Base-by-base conservation (phyloP, 2,797 vertebrate genomes). In the Anomalospiza imberbis region DNA sequence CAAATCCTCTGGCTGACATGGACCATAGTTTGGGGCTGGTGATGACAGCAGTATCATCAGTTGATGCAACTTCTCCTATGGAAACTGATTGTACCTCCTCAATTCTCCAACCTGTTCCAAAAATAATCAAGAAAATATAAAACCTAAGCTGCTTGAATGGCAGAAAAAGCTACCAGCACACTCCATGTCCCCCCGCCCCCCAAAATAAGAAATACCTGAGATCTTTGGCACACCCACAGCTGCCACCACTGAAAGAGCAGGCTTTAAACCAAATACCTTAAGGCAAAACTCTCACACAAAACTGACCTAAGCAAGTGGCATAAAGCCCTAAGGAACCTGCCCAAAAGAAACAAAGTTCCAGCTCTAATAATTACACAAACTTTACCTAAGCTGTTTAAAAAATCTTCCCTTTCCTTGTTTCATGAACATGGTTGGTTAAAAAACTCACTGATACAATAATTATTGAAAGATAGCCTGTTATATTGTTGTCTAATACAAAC, bases 171-270 rank as follows among this genome's bases (percentile, higher is more conserved):
- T 58, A 12, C 36, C 58, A 58, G 51, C 11, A 31, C 25, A 6
- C 5, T 25, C 13, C 2, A 15, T 7, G 6, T 5, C 7, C 1
- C 2, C 2, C 6, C 4, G 5, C 9, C 5, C 40, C 40, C 6
- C 4, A 31, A 42, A 21, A 5, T 34, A 24, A 31, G 8, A 66
- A 66, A 28, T 26, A 26, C 67, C 61, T 7, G 13, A 76, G 45
- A 72, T 53, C 25, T 87, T 57, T 67, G 75, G 55, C 40, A 85
- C 25, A 57, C n/a, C 17, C 57, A 63, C 7, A 72, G 47, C 29
- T 66, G 26, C n/a, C 51, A 68, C 32, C 47, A 70, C 21, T 7
- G 7, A 81, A 88, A 71, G n/a, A 68, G 24, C 10, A 9, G 17
- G 29, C 34, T 82, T 83, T 88, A 85, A 85, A 77, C 11, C 13